These are phyloP conservation scores for Neomorphus geoffroyi DNA, from an alignment of 2,797 vertebrate genomes.

Conservation along the genomic window DNA sequence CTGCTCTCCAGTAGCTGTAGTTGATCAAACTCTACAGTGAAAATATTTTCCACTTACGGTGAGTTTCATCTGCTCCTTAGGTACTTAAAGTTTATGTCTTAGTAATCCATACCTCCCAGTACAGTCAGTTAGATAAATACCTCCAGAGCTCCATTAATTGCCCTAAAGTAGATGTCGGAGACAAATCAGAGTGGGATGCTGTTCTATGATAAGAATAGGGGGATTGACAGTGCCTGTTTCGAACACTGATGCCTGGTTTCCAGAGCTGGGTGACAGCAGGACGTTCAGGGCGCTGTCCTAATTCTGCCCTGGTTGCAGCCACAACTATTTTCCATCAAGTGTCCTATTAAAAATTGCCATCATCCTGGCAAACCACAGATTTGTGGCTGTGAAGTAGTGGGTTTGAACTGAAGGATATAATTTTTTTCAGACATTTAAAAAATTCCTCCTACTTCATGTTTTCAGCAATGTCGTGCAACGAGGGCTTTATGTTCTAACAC, in stretches of 20 bases:
- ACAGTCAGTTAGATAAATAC: neutral
- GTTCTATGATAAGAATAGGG: neutral
- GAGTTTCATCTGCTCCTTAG: neutral
- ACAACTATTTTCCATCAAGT: neutral
- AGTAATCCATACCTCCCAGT: neutral
- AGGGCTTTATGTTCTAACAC: neutral
- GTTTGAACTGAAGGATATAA: neutral
- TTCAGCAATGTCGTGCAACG: neutral
- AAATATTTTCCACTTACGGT: neutral
- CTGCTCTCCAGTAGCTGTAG: neutral
- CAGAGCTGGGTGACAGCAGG: neutral
- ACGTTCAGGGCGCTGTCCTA: neutral
- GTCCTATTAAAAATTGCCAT: neutral
- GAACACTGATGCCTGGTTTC: neutral
- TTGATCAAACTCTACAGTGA: neutral
- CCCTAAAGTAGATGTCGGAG: neutral
- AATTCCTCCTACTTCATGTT: neutral
- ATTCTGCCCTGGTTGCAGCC: neutral
- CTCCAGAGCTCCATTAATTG: neutral
- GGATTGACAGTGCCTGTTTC: neutral
- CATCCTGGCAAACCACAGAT: neutral
- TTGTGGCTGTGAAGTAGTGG: neutral
- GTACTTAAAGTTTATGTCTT: neutral
- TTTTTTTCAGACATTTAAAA: neutral
- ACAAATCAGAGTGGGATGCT: neutral